These are phyloP conservation scores for Drosophila koepferae DNA, from an alignment of 2,888 invertebrate genomes.

Conservation along the genomic window DNA sequence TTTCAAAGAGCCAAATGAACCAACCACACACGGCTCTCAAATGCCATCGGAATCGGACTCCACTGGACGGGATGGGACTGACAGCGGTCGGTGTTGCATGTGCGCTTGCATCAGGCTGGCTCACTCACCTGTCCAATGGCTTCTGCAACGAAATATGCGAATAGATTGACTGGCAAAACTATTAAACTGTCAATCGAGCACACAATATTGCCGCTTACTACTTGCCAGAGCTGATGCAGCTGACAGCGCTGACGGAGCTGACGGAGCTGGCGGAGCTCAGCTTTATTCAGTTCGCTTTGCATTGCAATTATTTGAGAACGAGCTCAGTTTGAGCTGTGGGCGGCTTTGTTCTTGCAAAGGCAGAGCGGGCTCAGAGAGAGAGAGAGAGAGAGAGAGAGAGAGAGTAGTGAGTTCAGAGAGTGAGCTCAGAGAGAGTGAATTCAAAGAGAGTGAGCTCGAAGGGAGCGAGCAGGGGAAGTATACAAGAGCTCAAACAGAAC, in stretches of 20 bases:
- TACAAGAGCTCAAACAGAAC: no score
- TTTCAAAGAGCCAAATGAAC: conserved; percentile 67
- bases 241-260: not conserved
- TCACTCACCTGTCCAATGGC: conserved; percentile 37
- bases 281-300: conserved; percentile 6
- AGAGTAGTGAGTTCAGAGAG: no score
- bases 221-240: not conserved
- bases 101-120: conserved; percentile 21
- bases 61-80: not conserved
- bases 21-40: conserved; percentile 30
- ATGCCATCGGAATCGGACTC: not conserved
- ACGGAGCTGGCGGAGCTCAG: not conserved
- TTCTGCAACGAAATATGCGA: conserved; percentile 64
- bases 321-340: not conserved
- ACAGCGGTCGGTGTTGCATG: conserved; percentile 20
- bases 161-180: conserved; percentile 74
- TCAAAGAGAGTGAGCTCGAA: no score
- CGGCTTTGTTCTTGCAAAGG: no score
- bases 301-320: not conserved
- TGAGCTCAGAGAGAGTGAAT: no score
- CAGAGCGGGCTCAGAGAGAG: no score
- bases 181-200: conserved; percentile 73
- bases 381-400: no score
- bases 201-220: not conserved
- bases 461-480: no score